These are phyloP conservation scores for Silurus asotus DNA, from an alignment of 2,113 vertebrate genomes.

Conservation along the genomic window DNA sequence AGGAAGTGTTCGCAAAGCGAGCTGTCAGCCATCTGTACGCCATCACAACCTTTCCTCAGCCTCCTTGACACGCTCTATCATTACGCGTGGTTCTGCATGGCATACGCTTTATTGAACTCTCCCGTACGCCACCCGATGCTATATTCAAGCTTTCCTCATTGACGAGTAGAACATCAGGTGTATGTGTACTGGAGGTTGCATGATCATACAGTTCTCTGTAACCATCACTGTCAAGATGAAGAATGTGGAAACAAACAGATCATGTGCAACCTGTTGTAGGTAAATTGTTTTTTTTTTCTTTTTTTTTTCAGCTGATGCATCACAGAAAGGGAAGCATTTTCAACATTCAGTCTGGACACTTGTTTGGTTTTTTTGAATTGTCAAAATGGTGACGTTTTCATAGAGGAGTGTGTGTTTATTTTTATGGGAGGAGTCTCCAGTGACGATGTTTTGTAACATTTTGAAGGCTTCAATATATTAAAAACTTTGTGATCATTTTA, in stretches of 20 bases:
- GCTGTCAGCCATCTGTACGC: slow-evolving; percentile 15
- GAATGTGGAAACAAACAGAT: background rate
- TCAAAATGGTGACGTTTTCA: too few relatives aligned
- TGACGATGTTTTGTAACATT: too few relatives aligned
- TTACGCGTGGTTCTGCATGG: slow-evolving; percentile 28
- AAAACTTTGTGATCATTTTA: too few relatives aligned
- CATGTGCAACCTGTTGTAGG: background rate
- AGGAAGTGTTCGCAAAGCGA: slow-evolving; percentile 25
- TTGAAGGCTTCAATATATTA: too few relatives aligned
- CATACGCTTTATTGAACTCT: background rate
- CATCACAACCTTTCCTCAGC: slow-evolving; percentile 31
- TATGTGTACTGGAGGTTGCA: background rate
- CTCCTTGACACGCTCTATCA: slow-evolving; percentile 31
- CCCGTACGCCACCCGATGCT: background rate
- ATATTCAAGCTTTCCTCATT: background rate
- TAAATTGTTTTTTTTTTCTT: too few relatives aligned
- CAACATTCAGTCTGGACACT: background rate
- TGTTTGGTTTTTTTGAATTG: background rate
- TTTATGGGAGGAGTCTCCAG: too few relatives aligned
- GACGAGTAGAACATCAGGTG: background rate
- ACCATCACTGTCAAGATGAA: background rate
- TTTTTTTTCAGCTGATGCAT: background rate
- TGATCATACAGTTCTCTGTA: background rate
- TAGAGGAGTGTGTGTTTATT: too few relatives aligned
- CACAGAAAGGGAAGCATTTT: background rate